Evolutionary conservation across 2,113 vertebrate genomes (phyloP).

Genomic region (Clarias gariepinus): DNA sequence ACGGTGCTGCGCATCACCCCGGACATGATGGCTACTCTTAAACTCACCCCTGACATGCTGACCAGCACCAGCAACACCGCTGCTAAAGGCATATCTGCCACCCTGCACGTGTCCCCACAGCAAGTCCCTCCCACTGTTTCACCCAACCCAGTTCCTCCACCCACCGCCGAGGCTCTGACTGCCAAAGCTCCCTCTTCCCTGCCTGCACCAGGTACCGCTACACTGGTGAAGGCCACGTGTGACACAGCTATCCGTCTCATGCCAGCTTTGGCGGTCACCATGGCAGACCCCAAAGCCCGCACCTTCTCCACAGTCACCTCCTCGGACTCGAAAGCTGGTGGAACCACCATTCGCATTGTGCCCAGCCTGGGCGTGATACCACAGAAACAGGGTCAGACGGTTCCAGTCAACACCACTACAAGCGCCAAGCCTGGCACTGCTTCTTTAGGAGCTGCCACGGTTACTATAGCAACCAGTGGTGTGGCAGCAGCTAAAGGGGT

Average conservation of each 20-base stretch:
- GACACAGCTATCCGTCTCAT: slow-evolving; percentile 88
- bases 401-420: slow-evolving; percentile 79
- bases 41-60: slow-evolving; percentile 93
- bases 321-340: slow-evolving; percentile 81
- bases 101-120: slow-evolving; percentile 84
- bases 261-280: slow-evolving; percentile 87
- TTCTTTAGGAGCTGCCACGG: slow-evolving; percentile 76
- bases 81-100: slow-evolving; percentile 90
- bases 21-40: slow-evolving; percentile 98
- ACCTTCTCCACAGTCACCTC: slow-evolving; percentile 77
- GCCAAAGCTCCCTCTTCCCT: slow-evolving; percentile 65
- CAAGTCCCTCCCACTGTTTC: slow-evolving; percentile 75
- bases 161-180: slow-evolving; percentile 62
- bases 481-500: slow-evolving; percentile 81
- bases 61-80: slow-evolving; percentile 67
- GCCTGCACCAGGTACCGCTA: slow-evolving; percentile 70
- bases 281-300: slow-evolving; percentile 89
- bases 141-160: slow-evolving; percentile 63
- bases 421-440: slow-evolving; percentile 73
- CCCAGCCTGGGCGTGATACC: slow-evolving; percentile 92
- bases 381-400: slow-evolving; percentile 85
- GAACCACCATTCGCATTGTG: slow-evolving; percentile 91
- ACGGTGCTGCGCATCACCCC: slow-evolving; percentile 95
- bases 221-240: slow-evolving; percentile 79
- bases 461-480: slow-evolving; percentile 79